These are phyloP conservation scores for Andrena camellia DNA, from an alignment of 2,888 invertebrate species.

Conservation along the genomic window DNA sequence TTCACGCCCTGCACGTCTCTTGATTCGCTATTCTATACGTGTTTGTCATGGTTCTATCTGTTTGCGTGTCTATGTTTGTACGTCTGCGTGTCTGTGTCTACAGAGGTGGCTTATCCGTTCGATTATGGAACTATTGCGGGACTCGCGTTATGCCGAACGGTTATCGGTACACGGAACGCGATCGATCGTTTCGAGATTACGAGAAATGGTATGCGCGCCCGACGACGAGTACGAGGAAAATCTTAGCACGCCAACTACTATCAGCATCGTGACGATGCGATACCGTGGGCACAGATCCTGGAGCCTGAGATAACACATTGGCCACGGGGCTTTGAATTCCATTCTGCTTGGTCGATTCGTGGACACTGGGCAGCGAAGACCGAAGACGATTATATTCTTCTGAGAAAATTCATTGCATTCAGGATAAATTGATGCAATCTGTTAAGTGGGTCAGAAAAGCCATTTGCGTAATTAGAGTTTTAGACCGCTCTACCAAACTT, in stretches of 20 bases:
- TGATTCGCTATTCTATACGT: background rate
- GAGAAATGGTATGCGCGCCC: conserved; percentile 48
- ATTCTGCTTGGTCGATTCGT: conserved; percentile 2
- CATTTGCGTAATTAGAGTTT: too few species aligned
- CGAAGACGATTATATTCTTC: background rate
- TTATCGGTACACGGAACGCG: conserved; percentile 63
- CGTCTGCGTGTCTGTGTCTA: conserved; percentile 1
- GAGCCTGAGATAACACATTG: background rate
- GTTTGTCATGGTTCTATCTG: background rate
- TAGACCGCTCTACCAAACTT: too few species aligned
- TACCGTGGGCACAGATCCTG: conserved; percentile 26
- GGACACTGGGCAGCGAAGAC: background rate
- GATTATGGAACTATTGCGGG: conserved; percentile 55
- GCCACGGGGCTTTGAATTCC: conserved; percentile 11
- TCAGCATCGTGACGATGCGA: conserved; percentile 18
- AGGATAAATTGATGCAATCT: too few species aligned
- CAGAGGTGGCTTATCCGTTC: conserved; percentile 36
- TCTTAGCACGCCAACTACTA: conserved; percentile 50
- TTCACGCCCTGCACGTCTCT: background rate
- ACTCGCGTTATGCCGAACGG: conserved; percentile 46
- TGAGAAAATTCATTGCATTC: too few species aligned
- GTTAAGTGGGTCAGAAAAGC: too few species aligned
- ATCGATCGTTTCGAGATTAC: conserved; percentile 69
- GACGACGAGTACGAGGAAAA: conserved; percentile 47
- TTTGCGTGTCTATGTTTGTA: background rate